A percentile compares a stretch with the other conserved stretches of the same genome.
phyloP scores from a whole-genome alignment of 2,888 invertebrate species.

The Nomada lathburiana region DNA sequence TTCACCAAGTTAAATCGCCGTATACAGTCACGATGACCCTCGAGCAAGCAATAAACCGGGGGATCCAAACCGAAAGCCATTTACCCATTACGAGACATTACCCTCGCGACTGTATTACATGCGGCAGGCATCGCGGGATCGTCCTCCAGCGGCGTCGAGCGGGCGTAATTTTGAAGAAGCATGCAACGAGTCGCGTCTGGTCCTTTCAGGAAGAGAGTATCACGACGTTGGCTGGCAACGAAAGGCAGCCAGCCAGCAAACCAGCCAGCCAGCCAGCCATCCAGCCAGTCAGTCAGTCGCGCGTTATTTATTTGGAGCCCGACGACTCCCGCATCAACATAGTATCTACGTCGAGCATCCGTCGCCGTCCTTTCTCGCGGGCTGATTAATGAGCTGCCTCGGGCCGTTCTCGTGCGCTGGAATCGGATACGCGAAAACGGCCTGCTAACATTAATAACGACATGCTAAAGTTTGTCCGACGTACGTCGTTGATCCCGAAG shows the following conservation, averaged over 20 bases:
- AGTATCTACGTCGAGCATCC: conserved; percentile 66
- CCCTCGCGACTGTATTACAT: neutral
- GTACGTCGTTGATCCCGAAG: conserved; percentile 58
- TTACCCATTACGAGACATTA: conserved; percentile 3
- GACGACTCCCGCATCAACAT: conserved; percentile 65
- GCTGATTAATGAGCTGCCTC: conserved; percentile 69
- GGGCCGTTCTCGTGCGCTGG: conserved; percentile 61
- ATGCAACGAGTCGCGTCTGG: conserved; percentile 8
- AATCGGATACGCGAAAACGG: conserved; percentile 70
- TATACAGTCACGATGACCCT: conserved; percentile 9
- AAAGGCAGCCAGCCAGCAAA: neutral
- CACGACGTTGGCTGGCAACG: conserved; percentile 12
- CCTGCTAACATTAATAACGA: conserved; percentile 69
- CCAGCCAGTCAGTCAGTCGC: conserved; percentile 30
- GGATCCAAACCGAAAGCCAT: conserved; percentile 6
- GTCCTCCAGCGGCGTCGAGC: neutral
- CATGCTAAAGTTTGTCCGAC: conserved; percentile 67
- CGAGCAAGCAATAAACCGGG: conserved; percentile 23
- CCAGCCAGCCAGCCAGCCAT: neutral
- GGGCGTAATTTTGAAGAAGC: conserved; percentile 19
- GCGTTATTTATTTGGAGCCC: conserved; percentile 63
- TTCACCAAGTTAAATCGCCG: neutral
- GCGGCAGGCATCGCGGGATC: neutral
- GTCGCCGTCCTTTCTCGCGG: conserved; percentile 60
- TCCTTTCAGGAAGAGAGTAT: conserved; percentile 9